A percentile compares a stretch with the other conserved stretches of the same genome.
Conservation (phyloP, 2,797 vertebrate genomes). For the Selene dorsalis region DNA sequence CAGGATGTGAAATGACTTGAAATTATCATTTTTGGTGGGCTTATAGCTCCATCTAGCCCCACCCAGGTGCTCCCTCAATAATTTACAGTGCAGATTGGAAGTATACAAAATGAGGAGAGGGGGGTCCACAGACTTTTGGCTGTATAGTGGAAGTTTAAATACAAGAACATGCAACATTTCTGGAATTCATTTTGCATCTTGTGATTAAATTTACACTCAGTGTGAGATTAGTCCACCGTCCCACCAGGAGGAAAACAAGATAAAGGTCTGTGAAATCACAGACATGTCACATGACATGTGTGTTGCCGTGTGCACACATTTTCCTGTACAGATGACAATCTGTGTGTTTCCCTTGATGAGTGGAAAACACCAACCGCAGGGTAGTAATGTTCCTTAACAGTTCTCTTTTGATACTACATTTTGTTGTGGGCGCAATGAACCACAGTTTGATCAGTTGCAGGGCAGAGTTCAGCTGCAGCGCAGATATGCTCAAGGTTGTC, state of each 20-base stretch:
- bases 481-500: conserved; percentile 3
- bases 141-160: neutral
- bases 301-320: conserved; percentile 10
- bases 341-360: conserved; percentile 5
- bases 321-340: conserved; percentile 21
- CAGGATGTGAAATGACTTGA: too few species aligned
- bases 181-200: neutral
- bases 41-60: neutral
- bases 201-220: neutral
- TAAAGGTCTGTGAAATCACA: neutral
- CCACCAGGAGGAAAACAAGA: neutral
- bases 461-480: conserved; percentile 35
- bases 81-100: neutral
- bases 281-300: conserved; percentile 1
- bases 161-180: neutral
- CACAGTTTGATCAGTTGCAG: conserved; percentile 20
- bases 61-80: neutral
- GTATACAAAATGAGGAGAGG: neutral
- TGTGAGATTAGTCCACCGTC: neutral
- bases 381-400: neutral
- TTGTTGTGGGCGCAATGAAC: neutral
- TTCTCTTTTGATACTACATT: conserved; percentile 16
- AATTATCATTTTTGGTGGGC: neutral
- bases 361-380: conserved; percentile 29
- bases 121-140: neutral